These are phyloP conservation scores for Nipponia nippon DNA, from an alignment of 2,113 vertebrate genomes.

Conservation along the genomic window DNA sequence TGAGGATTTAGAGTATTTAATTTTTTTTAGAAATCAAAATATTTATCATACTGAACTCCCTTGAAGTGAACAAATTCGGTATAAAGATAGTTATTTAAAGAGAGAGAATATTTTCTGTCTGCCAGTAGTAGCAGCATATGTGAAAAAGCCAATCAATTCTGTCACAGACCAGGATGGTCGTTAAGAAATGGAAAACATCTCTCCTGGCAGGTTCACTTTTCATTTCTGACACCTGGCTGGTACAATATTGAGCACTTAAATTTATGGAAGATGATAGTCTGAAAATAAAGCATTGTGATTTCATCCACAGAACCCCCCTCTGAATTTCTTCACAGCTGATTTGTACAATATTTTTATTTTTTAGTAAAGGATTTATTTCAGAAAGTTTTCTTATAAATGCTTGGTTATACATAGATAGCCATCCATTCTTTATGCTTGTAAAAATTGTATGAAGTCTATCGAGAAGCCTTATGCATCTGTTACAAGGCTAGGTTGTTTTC, in stretches of 20 bases:
- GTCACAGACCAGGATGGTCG: conserved; percentile 37
- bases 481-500: not conserved
- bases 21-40: conserved; percentile 31
- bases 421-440: not conserved
- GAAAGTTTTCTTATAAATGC: conserved; percentile 30
- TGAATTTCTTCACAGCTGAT: conserved; percentile 41
- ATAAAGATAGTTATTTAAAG: conserved; percentile 31
- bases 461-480: not conserved
- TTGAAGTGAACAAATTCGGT: conserved; percentile 20
- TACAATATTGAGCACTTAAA: conserved; percentile 70
- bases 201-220: conserved; percentile 66
- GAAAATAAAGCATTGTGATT: conserved; percentile 75
- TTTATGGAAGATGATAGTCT: conserved; percentile 68
- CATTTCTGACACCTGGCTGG: conserved; percentile 69
- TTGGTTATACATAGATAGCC: not conserved
- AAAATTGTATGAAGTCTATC: not conserved
- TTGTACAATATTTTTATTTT: conserved; percentile 34
- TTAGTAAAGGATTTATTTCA: conserved; percentile 37
- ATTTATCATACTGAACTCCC: not conserved
- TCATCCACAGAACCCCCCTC: conserved; percentile 26
- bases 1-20: not conserved
- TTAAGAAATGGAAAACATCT: conserved; percentile 74
- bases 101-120: conserved; percentile 34
- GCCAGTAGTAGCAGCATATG: conserved; percentile 35
- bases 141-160: conserved; percentile 68